Evolutionary conservation across 2,113 vertebrate species (phyloP), one percentile per base, ranked within the genome.

Genomic region (Saguinus midas): DNA sequence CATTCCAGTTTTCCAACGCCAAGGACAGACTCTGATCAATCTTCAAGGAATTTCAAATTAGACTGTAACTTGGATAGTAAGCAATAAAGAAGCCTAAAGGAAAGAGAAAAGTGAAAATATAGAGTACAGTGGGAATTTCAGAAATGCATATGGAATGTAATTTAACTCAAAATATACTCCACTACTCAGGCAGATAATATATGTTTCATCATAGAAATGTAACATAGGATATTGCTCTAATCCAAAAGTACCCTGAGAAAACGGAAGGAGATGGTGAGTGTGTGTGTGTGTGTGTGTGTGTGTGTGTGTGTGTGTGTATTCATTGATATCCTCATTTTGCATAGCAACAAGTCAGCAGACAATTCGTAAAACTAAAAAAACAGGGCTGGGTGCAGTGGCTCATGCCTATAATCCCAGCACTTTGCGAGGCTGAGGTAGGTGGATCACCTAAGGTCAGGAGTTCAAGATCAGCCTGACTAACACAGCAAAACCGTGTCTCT

Each of bases 61-160:
- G 4, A 40, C 43, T 8, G 16, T 35, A 17, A 48, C 5, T 21
- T 13, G 35, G 58, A 50, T 50, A 88, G 64, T 35, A 57, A 94
- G 21, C 5, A 52, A 45, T 9, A 9, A 70, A 64, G 37, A 25
- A 8, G 23, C 20, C n/a, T 87, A 40, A 43, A 66, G 21, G 64
- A 25, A 25, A 79, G 9, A 66, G 2, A 29, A 32, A 55, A 57
- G 3, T 45, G n/a, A 72, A 10, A 72, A n/a, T 29, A 4, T 32
- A n/a, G 40, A 11, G 8, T 61, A 11, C 0, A 4, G 1, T 27
- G 8, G 9, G 0, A 64, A 50, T 52, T 37, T 58, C 29, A 50
- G 50, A 85, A 76, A 32, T 76, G 18, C 27, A 64, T 20, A n/a
- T 8, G 12, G 21, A 7, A 57, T 8, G 20, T 18, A 66, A 75